phyloP scores from a whole-genome alignment of 2,888 invertebrate species.

The Spilosoma lubricipeda region DNA sequence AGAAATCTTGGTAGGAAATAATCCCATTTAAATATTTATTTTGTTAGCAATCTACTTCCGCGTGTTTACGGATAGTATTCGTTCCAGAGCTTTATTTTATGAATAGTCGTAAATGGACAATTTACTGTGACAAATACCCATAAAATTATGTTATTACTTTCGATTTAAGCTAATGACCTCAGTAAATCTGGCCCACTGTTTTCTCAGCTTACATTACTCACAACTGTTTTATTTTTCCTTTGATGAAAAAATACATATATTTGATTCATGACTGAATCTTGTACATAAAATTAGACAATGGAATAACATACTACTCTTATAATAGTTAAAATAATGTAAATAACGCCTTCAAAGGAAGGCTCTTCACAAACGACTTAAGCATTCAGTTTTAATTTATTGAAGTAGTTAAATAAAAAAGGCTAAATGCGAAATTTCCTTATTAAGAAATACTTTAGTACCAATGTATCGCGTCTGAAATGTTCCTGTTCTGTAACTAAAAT shows the following conservation, averaged over 20 bases:
- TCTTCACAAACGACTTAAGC: not conserved
- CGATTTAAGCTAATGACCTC: conserved; percentile 6
- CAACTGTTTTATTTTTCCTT: not conserved
- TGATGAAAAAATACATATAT: not conserved
- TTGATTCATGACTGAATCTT: not conserved
- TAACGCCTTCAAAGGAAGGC: not conserved
- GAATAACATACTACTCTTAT: not conserved
- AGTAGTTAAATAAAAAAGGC: not conserved
- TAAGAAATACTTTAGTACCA: no score
- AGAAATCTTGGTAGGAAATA: conserved; percentile 37
- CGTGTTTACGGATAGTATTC: conserved; percentile 6
- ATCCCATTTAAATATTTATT: conserved; percentile 26
- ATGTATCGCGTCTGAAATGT: not conserved
- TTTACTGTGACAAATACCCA: not conserved
- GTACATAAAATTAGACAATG: no score
- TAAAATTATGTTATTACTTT: conserved; percentile 10
- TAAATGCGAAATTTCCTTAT: not conserved
- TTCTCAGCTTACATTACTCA: not conserved
- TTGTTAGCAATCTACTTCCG: conserved; percentile 16
- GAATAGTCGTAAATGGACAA: conserved; percentile 14
- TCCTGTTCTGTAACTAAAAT: not conserved
- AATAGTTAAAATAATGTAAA: not conserved
- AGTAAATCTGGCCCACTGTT: not conserved
- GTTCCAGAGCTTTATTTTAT: not conserved
- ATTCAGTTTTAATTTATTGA: not conserved